Evolutionary conservation across 2,113 vertebrate species (phyloP), one percentile per base, ranked within the genome.

Genomic region (Nibea albiflora): DNA sequence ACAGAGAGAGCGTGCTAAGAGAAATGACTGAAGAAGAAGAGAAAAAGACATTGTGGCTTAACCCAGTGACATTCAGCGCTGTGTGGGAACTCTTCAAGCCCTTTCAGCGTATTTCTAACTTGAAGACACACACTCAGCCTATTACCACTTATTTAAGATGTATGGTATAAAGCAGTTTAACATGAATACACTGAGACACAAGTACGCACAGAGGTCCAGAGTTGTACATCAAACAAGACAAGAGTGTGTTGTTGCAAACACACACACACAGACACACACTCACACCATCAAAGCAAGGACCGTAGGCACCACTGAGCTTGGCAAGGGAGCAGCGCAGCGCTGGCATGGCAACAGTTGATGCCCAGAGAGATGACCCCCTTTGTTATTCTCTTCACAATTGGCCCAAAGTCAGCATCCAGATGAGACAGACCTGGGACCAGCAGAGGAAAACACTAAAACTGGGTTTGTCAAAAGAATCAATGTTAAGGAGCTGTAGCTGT

Each of bases 291-390:
- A 78, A 83, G 50, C 17, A 19, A 66, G 8, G 39, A 68, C 56
- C 24, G 4, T 0, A 2, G 46, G 60, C 75, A 31, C 19, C 42
- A 31, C 42, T n/a, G 49, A 82, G 66, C 16, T 20, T 6, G 66
- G 50, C 28, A 17, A 77, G 66, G 58, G 54, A 83, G 50, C 80
- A 73, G 47, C 58, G n/a, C 16, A 26, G 52, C 11, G 72, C 73
- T 73, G 83, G 76, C 85, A 93, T 89, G 86, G 89, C 80, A 91
- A 92, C 84, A 85, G 80, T 90, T 68, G 15, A 82, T 89, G 76
- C 54, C 67, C 58, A 76, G 19, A 46, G 64, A 79, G 60, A 81
- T 71, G 66, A 76, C 44, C 66, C 66, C 77, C 71, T 79, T 78
- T 89, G 60, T 86, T 87, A 26, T 83, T 69, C 57, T 80, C 16